phyloP scores from a whole-genome alignment of 2,888 invertebrate genomes.

The Acrocyrtus sp. region DNA sequence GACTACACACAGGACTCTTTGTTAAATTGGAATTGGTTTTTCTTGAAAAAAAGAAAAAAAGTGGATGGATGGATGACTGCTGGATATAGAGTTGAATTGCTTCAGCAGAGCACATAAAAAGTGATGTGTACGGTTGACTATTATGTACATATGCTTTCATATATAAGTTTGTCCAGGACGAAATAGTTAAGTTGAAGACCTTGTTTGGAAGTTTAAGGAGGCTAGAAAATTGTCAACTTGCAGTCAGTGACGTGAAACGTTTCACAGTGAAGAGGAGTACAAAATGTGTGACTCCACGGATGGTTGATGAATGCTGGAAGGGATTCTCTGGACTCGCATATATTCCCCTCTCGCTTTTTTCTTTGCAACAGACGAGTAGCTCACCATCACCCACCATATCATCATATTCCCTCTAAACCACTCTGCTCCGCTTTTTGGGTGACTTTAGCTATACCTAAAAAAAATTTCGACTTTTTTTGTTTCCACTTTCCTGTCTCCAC shows the following conservation, averaged over 20 bases:
- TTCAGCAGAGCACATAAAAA: not conserved
- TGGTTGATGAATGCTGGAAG: slow-evolving; percentile 20
- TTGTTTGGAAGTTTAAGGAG: slow-evolving; percentile 25
- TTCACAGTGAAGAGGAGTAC: not conserved
- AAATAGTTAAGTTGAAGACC: slow-evolving; percentile 15
- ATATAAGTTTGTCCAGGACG: not conserved
- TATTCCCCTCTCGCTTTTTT: slow-evolving; percentile 8
- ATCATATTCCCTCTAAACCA: too few species aligned
- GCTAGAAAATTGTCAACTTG: slow-evolving; percentile 32
- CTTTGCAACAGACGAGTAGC: too few species aligned
- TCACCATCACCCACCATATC: not conserved
- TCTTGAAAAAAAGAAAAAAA: not conserved
- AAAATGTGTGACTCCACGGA: slow-evolving; percentile 10
- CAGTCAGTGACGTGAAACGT: slow-evolving; percentile 15
- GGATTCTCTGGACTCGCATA: slow-evolving; percentile 14
- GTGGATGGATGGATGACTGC: not conserved
- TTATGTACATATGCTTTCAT: too few species aligned
- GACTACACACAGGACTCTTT: not conserved
- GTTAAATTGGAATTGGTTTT: not conserved
- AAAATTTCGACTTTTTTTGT: not conserved
- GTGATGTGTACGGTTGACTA: slow-evolving; percentile 14
- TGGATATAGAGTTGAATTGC: not conserved
- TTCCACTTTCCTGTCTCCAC: too few species aligned
- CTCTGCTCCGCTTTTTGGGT: not conserved
- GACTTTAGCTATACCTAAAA: not conserved